Base-by-base conservation (phyloP, 2,888 invertebrate genomes). In the Erpobdella octoculata region DNA sequence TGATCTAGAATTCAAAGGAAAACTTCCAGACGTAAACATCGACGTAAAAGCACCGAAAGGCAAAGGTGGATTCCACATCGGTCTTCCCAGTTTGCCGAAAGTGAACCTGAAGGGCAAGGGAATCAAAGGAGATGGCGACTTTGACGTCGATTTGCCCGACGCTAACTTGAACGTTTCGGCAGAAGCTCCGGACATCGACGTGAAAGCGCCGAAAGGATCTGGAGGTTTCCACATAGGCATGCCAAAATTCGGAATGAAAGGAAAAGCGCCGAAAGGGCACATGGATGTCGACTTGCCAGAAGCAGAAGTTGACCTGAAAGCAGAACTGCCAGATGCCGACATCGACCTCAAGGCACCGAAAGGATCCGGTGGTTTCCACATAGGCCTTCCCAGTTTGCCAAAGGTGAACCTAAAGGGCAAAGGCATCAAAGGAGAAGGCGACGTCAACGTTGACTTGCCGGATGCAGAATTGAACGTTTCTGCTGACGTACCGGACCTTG, bases 51-150 rank as follows among this genome's bases (percentile, higher is more conserved):
- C 18, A 9, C 6, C 21, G 48, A 33, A 21, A 70, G 70, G 70
- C 12, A 59, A 58, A 58, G 70, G 70, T 18, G 70, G 59, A 8
- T 9, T 70, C n/a, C 58, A 70, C 33, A 35, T 70, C 36, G 48
- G 48, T 18, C 6, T 70, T 37, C 70, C 70, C 21, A 59, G 41
- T 25, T 35, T 65, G 59, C 70, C 70, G 25, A 61, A 59, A 33
- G 4, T 70, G n/a, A 38, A 38, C 15, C 59, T 70, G 5, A 70
- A 70, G 28, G 70, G 70, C 25, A 70, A 70, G 37, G 38, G 62
- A 4, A 5, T n/a, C 4, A 65, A 65, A 35, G 46, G 46, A 15
- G 67, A 67, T 15, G 28, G n/a, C 28, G 67, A 67, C 12, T 18
- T 67, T 12, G n/a, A 41, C n/a, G 12, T 59, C 9, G 15, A 12